Base-by-base conservation (phyloP, 2,113 vertebrate species). In the Grammomys dolichurus region DNA sequence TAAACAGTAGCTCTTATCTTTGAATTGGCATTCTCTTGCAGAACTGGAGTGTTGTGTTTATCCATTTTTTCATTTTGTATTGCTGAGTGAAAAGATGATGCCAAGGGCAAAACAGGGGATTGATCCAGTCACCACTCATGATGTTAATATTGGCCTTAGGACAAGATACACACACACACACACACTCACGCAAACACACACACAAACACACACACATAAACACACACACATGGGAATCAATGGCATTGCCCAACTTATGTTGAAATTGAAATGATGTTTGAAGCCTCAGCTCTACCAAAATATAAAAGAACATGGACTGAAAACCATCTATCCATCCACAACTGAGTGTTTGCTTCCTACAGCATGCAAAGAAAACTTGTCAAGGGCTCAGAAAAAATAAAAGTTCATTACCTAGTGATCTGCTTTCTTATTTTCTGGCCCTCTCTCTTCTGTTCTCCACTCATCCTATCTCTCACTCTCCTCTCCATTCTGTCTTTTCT, bases 91-190 rank as follows among this genome's bases (percentile, higher is more conserved):
- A 58, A 91, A 86, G 46, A 87, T 72, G 7, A 82, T 82, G n/a
- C 54, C 20, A 40, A 86, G 87, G 86, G 63, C 13, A 93, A 28
- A 7, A 19, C 90, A 85, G 56, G 28, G 6, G n/a, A 82, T 82
- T 3, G 36, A 82, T 82, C 5, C 19, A 82, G 26, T 58, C 20
- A 58, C 6, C 20, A 58, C 75, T 6, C 54, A 8, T 5, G 5
- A 60, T 89, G 89, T 73, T 77, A 89, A 70, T 73, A 93, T 63
- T 93, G 70, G 5, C 60, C 40, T 75, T 69, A 91, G 58, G 56
- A 82, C 40, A 46, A 36, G 22, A 10, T 65, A 70, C 46, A 63
- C 60, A 78, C 51, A 51, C 60, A 78, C 51, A 51, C 48, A 48
- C 48, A 48, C 48, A 48, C 5, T 5, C 48, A 48, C 48, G 4